phyloP scores from a whole-genome alignment of 92 coral and sea anemone genomes.

The Pocillopora grandis region DNA sequence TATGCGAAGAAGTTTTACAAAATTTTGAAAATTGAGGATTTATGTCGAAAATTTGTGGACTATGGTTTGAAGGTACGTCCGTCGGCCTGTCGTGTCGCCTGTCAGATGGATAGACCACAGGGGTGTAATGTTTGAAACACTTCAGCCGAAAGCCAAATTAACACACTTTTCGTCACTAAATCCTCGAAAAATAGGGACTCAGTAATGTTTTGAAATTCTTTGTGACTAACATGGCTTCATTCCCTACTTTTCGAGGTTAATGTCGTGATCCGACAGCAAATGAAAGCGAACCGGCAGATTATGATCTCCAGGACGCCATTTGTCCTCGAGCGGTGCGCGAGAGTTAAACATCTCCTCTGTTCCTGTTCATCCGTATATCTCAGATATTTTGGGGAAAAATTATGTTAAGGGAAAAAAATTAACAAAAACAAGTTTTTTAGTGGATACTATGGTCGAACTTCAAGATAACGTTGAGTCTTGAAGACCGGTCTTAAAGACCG shows the following conservation, averaged over 20 bases:
- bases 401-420: background rate
- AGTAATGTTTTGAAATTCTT: background rate
- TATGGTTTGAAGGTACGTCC: slow-evolving; percentile 20
- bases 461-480: background rate
- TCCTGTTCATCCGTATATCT: background rate
- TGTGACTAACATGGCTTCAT: background rate
- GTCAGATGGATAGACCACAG: slow-evolving; percentile 40
- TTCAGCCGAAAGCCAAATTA: background rate
- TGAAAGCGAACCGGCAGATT: background rate
- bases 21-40: background rate
- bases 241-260: background rate
- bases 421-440: background rate
- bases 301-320: background rate
- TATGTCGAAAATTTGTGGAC: background rate
- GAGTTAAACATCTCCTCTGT: background rate
- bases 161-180: background rate
- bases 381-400: background rate
- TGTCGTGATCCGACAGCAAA: background rate
- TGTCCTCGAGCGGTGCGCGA: too few relatives aligned
- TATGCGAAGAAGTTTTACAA: background rate
- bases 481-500: background rate
- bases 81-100: slow-evolving; percentile 25
- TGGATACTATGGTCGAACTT: background rate
- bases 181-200: background rate
- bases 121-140: slow-evolving; percentile 1